Evolutionary conservation across 2,797 vertebrate species (phyloP).

Genomic region (Phataginus tetradactyla): DNA sequence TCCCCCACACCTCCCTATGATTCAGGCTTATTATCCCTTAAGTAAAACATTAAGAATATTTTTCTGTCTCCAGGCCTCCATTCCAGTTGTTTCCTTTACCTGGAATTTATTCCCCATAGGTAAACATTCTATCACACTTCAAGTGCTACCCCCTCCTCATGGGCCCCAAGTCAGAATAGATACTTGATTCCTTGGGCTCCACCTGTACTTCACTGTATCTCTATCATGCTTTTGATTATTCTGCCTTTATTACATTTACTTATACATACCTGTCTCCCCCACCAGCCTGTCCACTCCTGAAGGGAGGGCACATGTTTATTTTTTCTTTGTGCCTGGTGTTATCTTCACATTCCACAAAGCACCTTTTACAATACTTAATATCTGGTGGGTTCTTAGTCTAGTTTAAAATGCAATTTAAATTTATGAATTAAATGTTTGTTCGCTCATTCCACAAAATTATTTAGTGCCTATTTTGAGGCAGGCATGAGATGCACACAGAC

Average conservation of each 20-base stretch:
- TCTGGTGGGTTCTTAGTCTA: background rate
- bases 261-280: background rate
- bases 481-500: background rate
- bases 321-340: background rate
- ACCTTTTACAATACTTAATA: background rate
- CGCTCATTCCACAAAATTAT: background rate
- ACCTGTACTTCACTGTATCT: background rate
- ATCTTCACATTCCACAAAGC: background rate
- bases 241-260: slow-evolving; percentile 8
- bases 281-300: background rate
- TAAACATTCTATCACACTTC: background rate
- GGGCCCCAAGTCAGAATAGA: background rate
- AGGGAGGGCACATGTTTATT: background rate
- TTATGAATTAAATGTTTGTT: background rate
- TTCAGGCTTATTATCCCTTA: background rate
- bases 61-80: background rate
- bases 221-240: background rate
- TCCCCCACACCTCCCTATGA: too few species aligned
- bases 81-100: background rate
- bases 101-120: background rate
- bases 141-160: background rate
- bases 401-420: slow-evolving; percentile 14
- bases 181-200: background rate
- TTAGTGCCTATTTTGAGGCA: background rate
- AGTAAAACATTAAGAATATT: background rate